Percentiles rank a stretch among this genome's conserved stretches.
phyloP scores from a whole-genome alignment of 2,113 vertebrate genomes.

The Hucho hucho region DNA sequence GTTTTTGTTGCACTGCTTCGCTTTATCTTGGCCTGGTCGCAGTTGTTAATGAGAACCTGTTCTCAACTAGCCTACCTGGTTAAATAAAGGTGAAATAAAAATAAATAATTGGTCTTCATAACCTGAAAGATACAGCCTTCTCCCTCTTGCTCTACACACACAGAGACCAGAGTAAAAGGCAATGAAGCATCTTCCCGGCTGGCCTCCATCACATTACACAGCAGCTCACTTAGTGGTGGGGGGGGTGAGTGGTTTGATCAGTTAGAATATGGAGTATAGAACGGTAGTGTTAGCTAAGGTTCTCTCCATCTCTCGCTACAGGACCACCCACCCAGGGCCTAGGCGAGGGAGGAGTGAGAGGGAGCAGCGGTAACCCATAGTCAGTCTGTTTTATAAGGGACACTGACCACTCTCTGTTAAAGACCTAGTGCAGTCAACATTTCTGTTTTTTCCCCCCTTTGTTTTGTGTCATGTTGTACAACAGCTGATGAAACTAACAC shows the following conservation, averaged over 20 bases:
- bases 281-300: background rate
- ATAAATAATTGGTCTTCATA: background rate
- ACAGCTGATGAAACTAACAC: too few relatives aligned
- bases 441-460: too few relatives aligned
- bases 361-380: background rate
- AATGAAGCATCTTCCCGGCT: background rate
- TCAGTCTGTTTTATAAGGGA: background rate
- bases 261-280: background rate
- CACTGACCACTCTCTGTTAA: background rate
- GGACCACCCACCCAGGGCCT: background rate
- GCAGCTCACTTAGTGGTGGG: background rate
- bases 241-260: background rate
- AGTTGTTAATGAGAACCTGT: too few relatives aligned
- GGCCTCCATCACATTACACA: constrained; percentile 16
- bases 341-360: background rate
- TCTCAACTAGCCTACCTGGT: too few relatives aligned
- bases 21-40: too few relatives aligned
- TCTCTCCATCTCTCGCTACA: background rate
- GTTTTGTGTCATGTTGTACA: too few relatives aligned
- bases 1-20: too few relatives aligned
- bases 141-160: too few relatives aligned
- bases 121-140: background rate
- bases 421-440: too few relatives aligned
- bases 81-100: too few relatives aligned
- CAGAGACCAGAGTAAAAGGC: background rate